Evolutionary conservation across 2,888 invertebrate genomes (phyloP).

Genomic region (Drosophila quinaria): DNA sequence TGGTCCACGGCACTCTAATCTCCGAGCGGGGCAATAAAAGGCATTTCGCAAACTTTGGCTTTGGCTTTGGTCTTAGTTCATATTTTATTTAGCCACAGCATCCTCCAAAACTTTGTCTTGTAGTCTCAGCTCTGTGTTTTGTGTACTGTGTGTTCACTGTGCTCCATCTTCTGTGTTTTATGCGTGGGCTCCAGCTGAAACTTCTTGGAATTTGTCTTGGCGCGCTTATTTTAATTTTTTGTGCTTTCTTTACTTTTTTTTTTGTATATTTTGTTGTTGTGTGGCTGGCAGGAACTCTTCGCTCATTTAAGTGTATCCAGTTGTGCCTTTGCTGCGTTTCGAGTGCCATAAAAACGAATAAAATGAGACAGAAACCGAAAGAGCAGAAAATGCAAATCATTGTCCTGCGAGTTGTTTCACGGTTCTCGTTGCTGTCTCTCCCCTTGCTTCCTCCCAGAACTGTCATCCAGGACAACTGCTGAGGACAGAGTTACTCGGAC

Average conservation of each 20-base stretch:
- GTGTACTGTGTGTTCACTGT: background rate
- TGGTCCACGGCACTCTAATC: slow-evolving; percentile 50
- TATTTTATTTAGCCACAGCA: slow-evolving; percentile 74
- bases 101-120: slow-evolving; percentile 54
- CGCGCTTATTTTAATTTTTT: slow-evolving; percentile 67
- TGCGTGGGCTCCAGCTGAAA: slow-evolving; percentile 47
- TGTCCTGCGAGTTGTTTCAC: slow-evolving; percentile 58
- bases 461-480: slow-evolving; percentile 18
- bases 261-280: background rate
- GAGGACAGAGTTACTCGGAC: slow-evolving; percentile 28
- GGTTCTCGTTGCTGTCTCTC: background rate
- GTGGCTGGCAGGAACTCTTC: background rate
- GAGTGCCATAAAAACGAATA: slow-evolving; percentile 70
- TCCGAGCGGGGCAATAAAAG: slow-evolving; percentile 72
- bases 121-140: background rate
- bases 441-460: background rate
- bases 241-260: slow-evolving; percentile 16
- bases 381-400: slow-evolving; percentile 77
- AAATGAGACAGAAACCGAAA: slow-evolving; percentile 59
- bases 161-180: background rate
- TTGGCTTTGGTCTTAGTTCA: slow-evolving; percentile 74
- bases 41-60: slow-evolving; percentile 75
- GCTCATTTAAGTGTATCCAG: slow-evolving; percentile 44
- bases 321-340: slow-evolving; percentile 56
- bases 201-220: slow-evolving; percentile 64